Evolutionary conservation across 2,113 vertebrate species (phyloP).

Genomic region (Lycocorax pyrrhopterus): DNA sequence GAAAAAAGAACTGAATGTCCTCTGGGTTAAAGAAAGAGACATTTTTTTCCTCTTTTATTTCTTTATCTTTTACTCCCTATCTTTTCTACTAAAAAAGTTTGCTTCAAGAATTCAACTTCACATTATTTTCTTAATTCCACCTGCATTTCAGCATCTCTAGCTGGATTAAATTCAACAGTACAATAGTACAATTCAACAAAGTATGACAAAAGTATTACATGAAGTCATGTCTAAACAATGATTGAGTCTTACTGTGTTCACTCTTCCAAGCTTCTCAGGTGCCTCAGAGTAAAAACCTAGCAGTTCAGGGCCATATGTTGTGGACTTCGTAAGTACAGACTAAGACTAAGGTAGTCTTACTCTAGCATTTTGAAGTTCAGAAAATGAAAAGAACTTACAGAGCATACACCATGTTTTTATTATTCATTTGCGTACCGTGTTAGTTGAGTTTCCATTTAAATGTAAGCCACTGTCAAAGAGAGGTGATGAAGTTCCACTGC

Average conservation of each 20-base stretch:
- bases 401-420: neutral
- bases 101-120: neutral
- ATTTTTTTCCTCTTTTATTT: neutral
- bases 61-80: neutral
- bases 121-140: neutral
- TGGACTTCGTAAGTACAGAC: neutral
- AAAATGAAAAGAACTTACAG: neutral
- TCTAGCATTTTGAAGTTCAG: neutral
- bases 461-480: constrained; percentile 92
- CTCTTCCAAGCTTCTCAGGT: neutral
- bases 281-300: neutral
- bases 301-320: neutral
- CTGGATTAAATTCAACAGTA: neutral
- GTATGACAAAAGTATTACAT: neutral
- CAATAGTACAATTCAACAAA: neutral
- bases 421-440: constrained; percentile 77
- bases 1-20: neutral
- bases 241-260: neutral
- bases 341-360: neutral
- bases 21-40: neutral
- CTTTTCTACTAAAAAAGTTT: neutral
- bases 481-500: constrained; percentile 85
- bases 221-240: neutral
- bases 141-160: neutral
- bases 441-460: constrained; percentile 84